phyloP scores from a whole-genome alignment of 2,797 vertebrate genomes.

The Heterohyrax brucei region DNA sequence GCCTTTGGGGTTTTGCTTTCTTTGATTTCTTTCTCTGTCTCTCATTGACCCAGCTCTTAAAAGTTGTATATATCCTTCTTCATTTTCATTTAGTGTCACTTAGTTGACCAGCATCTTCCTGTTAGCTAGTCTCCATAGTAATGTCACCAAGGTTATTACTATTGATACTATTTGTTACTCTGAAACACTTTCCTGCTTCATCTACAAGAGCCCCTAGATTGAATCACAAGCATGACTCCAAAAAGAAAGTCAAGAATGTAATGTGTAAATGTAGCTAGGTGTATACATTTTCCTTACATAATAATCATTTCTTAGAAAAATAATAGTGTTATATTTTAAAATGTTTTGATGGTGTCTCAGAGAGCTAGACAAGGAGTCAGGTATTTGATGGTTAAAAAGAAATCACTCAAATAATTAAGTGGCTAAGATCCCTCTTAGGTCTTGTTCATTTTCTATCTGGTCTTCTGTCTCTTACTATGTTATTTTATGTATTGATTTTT shows the following conservation, averaged over 20 bases:
- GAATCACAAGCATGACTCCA: background rate
- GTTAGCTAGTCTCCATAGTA: background rate
- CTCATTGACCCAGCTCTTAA: background rate
- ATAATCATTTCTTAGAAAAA: conserved; percentile 34
- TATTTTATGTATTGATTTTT: conserved; percentile 11
- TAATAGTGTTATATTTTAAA: background rate
- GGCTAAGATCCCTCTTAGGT: background rate
- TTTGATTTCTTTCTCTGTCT: background rate
- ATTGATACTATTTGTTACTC: background rate
- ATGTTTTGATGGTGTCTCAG: background rate
- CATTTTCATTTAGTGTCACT: conserved; percentile 38
- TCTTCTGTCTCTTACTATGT: background rate
- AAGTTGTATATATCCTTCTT: background rate
- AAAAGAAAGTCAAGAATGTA: conserved; percentile 23
- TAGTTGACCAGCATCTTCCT: background rate
- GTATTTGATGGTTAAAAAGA: conserved; percentile 3
- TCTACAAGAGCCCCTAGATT: background rate
- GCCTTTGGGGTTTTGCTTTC: conserved; percentile 16
- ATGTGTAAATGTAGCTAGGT: background rate
- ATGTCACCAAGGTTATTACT: background rate
- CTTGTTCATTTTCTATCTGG: background rate
- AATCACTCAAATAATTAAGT: conserved; percentile 40
- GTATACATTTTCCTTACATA: background rate
- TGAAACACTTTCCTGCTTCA: background rate
- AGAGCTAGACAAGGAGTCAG: background rate